Percentiles rank a stretch among this genome's conserved stretches.
Conservation (phyloP, 1,140 invertebrate species). For the Neodiprion pinetum region DNA sequence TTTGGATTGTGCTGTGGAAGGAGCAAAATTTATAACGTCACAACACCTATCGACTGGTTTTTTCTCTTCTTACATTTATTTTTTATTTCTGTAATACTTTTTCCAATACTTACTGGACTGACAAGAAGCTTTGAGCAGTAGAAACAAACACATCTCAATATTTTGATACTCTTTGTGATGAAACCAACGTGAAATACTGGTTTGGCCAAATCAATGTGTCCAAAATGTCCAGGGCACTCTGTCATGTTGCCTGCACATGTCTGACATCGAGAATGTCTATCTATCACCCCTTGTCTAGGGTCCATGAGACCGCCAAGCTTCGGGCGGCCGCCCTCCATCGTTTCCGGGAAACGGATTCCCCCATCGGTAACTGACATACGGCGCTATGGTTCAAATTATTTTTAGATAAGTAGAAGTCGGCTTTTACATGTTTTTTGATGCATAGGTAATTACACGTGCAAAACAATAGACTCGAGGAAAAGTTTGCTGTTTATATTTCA, state of each 20-base stretch:
- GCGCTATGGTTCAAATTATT: slow-evolving; percentile 69
- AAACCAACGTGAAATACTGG: slow-evolving; percentile 99
- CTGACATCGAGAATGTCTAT: slow-evolving; percentile 91
- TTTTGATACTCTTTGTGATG: slow-evolving; percentile 96
- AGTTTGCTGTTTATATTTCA: too few species aligned
- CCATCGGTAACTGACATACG: slow-evolving; percentile 98
- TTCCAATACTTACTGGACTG: slow-evolving; percentile 78
- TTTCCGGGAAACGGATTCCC: slow-evolving; percentile 96
- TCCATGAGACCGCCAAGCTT: slow-evolving; percentile 99
- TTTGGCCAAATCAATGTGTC: slow-evolving; percentile 98
- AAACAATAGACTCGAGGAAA: too few species aligned
- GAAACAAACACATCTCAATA: slow-evolving; percentile 96
- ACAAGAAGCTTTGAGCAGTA: slow-evolving; percentile 96
- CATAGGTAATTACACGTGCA: too few species aligned
- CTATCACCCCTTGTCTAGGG: slow-evolving; percentile 97
- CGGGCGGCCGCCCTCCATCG: slow-evolving; percentile 97
- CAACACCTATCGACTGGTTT: neutral
- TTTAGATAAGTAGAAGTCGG: too few species aligned
- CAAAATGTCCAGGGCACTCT: slow-evolving; percentile 99
- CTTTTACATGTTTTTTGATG: too few species aligned
- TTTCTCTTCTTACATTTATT: too few species aligned
- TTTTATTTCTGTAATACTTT: too few species aligned
- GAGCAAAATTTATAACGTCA: slow-evolving; percentile 23
- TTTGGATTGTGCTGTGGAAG: slow-evolving; percentile 85
- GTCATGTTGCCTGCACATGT: slow-evolving; percentile 98